phyloP scores from a whole-genome alignment of 1,140 invertebrate genomes.

The Parapsyche elsis region DNA sequence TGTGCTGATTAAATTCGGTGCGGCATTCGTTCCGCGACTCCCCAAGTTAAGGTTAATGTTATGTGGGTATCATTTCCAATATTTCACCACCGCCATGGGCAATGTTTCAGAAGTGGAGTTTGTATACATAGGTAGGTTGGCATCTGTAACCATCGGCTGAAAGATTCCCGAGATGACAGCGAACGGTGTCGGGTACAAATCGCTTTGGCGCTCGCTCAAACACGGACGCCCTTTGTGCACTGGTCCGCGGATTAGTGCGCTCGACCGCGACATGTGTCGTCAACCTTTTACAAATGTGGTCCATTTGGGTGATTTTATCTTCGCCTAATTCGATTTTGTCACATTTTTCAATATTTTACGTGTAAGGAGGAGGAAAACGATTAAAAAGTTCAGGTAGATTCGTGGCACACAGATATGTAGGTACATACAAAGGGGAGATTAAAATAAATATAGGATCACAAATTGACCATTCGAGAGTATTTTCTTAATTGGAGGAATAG shows the following conservation, averaged over 20 bases:
- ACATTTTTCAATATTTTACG: too few relatives aligned
- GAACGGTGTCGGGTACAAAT: conserved; percentile 41
- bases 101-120: not conserved
- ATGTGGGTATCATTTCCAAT: not conserved
- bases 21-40: too few relatives aligned
- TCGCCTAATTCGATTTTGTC: not conserved
- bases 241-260: too few relatives aligned
- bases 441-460: too few relatives aligned
- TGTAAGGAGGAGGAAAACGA: too few relatives aligned
- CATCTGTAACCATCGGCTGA: conserved; percentile 28
- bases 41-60: too few relatives aligned
- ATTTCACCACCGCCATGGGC: not conserved
- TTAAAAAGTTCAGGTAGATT: too few relatives aligned
- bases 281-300: not conserved
- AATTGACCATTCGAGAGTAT: too few relatives aligned
- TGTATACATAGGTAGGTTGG: not conserved
- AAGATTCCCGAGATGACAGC: conserved; percentile 21
- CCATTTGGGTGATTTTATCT: not conserved
- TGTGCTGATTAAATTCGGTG: too few relatives aligned
- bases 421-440: too few relatives aligned
- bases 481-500: too few relatives aligned
- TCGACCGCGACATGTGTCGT: not conserved
- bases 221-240: conserved; percentile 10
- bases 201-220: conserved; percentile 38
- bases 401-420: too few relatives aligned